Evolutionary conservation across 1,140 invertebrate genomes (phyloP), one percentile per base, ranked within the genome.

Genomic region (Sycophaga agraensis): DNA sequence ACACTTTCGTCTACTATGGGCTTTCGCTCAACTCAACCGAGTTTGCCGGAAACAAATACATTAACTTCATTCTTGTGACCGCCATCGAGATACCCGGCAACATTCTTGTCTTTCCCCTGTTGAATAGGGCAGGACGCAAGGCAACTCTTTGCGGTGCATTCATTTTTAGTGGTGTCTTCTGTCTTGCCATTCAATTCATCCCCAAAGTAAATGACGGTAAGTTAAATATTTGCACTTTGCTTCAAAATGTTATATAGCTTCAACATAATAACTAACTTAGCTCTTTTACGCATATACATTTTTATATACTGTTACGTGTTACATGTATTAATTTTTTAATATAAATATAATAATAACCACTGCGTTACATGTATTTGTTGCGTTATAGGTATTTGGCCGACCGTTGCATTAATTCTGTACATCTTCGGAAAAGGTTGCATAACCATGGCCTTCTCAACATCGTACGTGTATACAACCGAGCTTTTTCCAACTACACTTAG

Each of bases 1-100:
- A 85, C 64, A 82, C 87, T 1, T 87, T 92, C 68, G 85, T 92
- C 4, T 94, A 91, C 75, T 93, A 92, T 73, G 92, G 91, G 0
- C 75, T 94, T 6, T 90, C 90, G 8, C 83, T 93, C 40, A 92
- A 91, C 72, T 87, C 90, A 0, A 89, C 90, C 8, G 82, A 89
- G 34, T 79, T 94, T 21, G 85, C 85, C 12, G 90, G 89, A 4
- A 84, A 91, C 69, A 82, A 84, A 67, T 89, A 91, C 74, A 73
- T 84, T 14, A 89, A 89, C 74, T 90, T 91, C 68, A 86, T 88
- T 3, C 81, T 88, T n/a, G 86, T 88, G 40, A 84, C 86, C 49
- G 69, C 86, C 8, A 84, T 90, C 37, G 89, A 91, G 75, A 84
- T 91, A 60, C 89, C 89, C 9, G 88, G 86, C 0, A 91, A 91